A percentile compares a stretch with the other conserved stretches of the same genome.
phyloP scores from a whole-genome alignment of 2,113 vertebrate genomes.

The Leptosomus discolor region DNA sequence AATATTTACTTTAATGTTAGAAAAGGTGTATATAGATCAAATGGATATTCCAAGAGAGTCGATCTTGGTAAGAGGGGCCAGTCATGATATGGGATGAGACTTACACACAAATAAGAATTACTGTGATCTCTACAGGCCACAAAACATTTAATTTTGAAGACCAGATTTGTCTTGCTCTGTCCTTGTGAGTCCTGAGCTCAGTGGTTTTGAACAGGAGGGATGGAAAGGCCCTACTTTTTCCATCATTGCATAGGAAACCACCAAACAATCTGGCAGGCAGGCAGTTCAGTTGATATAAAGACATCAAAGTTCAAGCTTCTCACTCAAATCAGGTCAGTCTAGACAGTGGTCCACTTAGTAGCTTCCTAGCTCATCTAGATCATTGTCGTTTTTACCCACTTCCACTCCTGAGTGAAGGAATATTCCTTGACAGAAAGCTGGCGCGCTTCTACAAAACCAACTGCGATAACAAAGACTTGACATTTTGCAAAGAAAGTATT shows the following conservation, averaged over 20 bases:
- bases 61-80: background rate
- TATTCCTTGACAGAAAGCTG: background rate
- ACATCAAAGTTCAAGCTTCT: background rate
- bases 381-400: background rate
- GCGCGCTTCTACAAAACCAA: background rate
- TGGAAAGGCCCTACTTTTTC: background rate
- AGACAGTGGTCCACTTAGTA: background rate
- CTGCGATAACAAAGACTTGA: background rate
- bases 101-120: background rate
- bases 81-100: background rate
- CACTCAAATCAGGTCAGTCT: background rate
- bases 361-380: background rate
- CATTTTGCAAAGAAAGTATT: background rate
- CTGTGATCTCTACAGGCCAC: background rate
- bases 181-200: background rate
- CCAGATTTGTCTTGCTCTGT: background rate
- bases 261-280: background rate
- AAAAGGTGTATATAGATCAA: background rate
- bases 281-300: accelerated
- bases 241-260: background rate
- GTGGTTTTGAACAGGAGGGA: background rate
- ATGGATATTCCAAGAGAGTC: background rate
- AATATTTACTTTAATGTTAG: background rate
- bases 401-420: background rate
- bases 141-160: background rate